A percentile compares a stretch with the other conserved stretches of the same genome.
Conservation (phyloP, 2,888 invertebrate genomes). For the Vesta saturnalis region DNA sequence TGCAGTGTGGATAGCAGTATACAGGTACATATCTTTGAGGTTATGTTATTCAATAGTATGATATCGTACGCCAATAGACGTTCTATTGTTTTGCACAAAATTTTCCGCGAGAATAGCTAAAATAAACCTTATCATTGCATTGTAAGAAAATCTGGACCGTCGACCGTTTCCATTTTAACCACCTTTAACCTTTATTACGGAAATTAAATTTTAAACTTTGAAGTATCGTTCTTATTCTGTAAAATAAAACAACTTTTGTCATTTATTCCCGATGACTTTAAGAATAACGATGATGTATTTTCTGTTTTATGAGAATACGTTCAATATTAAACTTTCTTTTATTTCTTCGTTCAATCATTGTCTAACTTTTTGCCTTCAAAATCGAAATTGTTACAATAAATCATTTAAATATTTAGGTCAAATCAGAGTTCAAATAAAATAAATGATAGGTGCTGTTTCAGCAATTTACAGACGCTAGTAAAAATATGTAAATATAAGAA, state of each 20-base stretch:
- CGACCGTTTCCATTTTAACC: neutral
- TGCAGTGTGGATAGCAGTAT: no score
- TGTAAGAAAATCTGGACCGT: no score
- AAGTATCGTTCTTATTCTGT: neutral
- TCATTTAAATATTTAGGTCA: slow-evolving; percentile 1
- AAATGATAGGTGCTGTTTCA: neutral
- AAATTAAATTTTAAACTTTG: neutral
- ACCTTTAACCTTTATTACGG: neutral
- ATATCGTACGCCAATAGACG: no score
- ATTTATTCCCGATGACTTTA: neutral
- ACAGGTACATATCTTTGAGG: no score
- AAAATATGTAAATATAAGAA: slow-evolving; percentile 10
- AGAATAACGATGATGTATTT: neutral
- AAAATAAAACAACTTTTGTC: neutral
- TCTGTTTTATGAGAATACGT: neutral
- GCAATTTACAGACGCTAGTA: neutral
- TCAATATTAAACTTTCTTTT: no score
- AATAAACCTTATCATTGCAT: no score
- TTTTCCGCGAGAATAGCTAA: no score
- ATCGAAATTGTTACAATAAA: neutral
- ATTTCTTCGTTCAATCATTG: neutral
- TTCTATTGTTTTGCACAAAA: no score
- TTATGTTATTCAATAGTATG: no score
- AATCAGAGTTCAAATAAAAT: slow-evolving; percentile 1
- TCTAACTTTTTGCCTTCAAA: neutral